These are phyloP conservation scores for Varecia variegata DNA, from an alignment of 2,797 vertebrate species.

Conservation along the genomic window DNA sequence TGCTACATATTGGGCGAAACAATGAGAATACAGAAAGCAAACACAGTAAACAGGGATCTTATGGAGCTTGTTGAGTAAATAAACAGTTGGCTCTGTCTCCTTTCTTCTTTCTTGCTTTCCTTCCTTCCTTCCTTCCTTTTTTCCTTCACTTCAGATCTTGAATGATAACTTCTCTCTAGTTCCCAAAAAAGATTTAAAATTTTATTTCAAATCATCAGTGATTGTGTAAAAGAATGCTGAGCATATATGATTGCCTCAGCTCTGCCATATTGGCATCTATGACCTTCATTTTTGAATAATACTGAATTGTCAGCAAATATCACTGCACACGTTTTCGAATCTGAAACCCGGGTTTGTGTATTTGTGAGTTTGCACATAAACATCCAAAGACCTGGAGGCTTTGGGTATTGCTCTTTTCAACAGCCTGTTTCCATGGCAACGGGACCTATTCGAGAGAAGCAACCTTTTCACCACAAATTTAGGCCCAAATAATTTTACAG, in stretches of 20 bases:
- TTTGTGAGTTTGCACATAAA: slow-evolving; percentile 74
- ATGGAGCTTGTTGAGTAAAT: neutral
- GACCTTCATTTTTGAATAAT: slow-evolving; percentile 77
- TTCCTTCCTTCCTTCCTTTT: neutral
- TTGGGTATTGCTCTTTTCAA: slow-evolving; percentile 81
- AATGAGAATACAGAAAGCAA: neutral
- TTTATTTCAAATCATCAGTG: slow-evolving; percentile 71
- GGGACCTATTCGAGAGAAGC: slow-evolving; percentile 81
- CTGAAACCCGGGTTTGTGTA: slow-evolving; percentile 77
- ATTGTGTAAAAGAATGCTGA: slow-evolving; percentile 71
- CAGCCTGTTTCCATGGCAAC: slow-evolving; percentile 82
- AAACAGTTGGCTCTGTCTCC: neutral
- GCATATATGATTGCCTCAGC: slow-evolving; percentile 66
- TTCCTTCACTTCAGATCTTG: neutral
- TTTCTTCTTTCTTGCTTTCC: neutral
- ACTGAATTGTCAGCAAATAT: slow-evolving; percentile 79
- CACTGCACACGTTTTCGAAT: slow-evolving; percentile 65
- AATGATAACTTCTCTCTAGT: slow-evolving; percentile 44
- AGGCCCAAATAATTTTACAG: slow-evolving; percentile 86
- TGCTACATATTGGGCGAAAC: neutral
- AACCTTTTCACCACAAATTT: slow-evolving; percentile 87
- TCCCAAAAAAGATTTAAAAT: slow-evolving; percentile 48
- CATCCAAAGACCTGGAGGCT: slow-evolving; percentile 76
- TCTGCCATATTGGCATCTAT: slow-evolving; percentile 72
- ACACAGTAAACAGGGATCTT: neutral